phyloP scores from a whole-genome alignment of 2,113 vertebrate genomes.

The Glaucidium brasilianum region DNA sequence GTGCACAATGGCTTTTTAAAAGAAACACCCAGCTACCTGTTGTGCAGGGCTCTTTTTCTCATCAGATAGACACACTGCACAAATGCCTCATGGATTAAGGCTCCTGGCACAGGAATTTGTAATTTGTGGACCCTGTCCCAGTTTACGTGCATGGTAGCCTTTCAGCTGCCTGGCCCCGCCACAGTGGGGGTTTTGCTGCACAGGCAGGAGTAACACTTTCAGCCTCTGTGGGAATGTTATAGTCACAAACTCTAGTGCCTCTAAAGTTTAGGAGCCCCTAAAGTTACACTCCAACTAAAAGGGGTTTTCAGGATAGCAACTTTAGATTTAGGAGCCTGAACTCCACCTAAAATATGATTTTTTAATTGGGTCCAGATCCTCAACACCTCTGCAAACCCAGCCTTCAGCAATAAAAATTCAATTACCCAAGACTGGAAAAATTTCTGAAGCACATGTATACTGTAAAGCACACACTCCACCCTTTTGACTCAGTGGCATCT shows the following conservation, averaged over 20 bases:
- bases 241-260: background rate
- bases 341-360: background rate
- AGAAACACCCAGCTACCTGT: background rate
- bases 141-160: background rate
- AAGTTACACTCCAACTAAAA: background rate
- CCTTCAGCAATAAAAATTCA: background rate
- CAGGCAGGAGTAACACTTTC: background rate
- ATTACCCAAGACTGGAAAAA: background rate
- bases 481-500: background rate
- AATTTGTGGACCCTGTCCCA: background rate
- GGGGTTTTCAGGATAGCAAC: background rate
- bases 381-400: background rate
- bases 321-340: background rate
- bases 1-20: background rate
- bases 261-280: background rate
- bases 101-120: background rate
- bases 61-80: too few species aligned
- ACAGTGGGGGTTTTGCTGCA: background rate
- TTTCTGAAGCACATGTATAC: fast-evolving
- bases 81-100: background rate
- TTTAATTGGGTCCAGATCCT: background rate
- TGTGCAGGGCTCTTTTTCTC: background rate
- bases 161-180: background rate
- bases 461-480: background rate
- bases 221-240: background rate